Percentiles rank a stretch among this genome's conserved stretches.
These are phyloP conservation scores for Turnix velox DNA, from an alignment of 2,113 vertebrate genomes.

Conservation along the genomic window DNA sequence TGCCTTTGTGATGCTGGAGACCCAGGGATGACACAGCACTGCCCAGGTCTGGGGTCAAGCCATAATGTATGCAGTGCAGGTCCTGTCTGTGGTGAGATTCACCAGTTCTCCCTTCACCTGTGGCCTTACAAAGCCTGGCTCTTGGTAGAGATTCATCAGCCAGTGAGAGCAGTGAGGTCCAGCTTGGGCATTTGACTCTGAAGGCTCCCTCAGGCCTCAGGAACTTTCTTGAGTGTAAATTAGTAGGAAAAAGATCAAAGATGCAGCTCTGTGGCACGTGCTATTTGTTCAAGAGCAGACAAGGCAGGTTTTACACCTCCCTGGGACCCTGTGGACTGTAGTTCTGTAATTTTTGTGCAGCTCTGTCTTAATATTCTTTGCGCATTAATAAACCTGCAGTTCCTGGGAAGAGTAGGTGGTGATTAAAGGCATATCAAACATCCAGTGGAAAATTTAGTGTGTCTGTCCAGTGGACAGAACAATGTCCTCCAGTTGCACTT, in stretches of 20 bases:
- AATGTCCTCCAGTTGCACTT: background rate
- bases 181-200: background rate
- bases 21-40: accelerated
- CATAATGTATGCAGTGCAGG: accelerated
- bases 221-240: background rate
- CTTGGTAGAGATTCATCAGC: background rate
- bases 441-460: too few species aligned
- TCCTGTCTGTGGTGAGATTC: background rate
- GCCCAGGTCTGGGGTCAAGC: background rate
- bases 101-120: background rate
- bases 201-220: background rate
- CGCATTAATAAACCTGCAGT: background rate
- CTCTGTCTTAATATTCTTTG: background rate
- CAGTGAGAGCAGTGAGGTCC: background rate
- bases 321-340: background rate
- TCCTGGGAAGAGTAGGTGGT: background rate
- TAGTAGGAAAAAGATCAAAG: background rate
- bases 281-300: background rate
- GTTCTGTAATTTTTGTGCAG: background rate
- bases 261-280: accelerated
- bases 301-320: background rate
- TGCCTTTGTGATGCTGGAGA: background rate
- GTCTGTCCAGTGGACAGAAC: background rate
- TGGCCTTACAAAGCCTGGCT: background rate
- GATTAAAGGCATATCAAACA: background rate